Conservation (phyloP, 2,888 invertebrate species). For the Coelinius sp. region DNA sequence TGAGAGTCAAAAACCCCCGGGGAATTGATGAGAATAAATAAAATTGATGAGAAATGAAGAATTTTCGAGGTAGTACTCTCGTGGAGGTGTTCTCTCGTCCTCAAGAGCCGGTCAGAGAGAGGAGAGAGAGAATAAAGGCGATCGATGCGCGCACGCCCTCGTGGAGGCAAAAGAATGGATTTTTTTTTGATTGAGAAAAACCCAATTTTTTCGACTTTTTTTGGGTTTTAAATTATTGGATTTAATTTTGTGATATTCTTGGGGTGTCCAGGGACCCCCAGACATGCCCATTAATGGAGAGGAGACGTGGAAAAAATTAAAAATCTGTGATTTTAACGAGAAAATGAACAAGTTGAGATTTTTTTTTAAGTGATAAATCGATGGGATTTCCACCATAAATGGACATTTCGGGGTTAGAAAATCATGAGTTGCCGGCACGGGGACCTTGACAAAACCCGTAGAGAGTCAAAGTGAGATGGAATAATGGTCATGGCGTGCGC, state of each 20-base stretch:
- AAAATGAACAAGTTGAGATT: not conserved
- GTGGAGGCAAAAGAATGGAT: not conserved
- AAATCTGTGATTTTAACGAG: not conserved
- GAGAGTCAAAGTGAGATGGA: constrained; percentile 21
- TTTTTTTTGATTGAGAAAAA: not conserved
- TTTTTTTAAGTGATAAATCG: not conserved
- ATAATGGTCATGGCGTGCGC: constrained; percentile 33
- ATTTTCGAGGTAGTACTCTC: not conserved
- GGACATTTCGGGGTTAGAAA: constrained; percentile 51
- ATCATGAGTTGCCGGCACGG: constrained; percentile 43
- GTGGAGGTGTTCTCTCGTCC: constrained; percentile 10
- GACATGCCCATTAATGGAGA: not conserved
- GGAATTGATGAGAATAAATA: not conserved
- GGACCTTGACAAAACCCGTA: constrained; percentile 32
- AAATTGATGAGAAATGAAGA: not conserved
- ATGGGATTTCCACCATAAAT: not conserved
- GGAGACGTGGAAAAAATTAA: not conserved
- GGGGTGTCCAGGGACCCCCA: not conserved
- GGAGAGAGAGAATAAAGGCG: constrained; percentile 24
- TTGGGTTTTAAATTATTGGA: not conserved
- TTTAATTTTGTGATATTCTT: not conserved
- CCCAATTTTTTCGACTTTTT: not conserved
- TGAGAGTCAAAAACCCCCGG: not conserved
- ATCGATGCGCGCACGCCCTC: constrained; percentile 41
- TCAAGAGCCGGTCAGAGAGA: constrained; percentile 16